Conservation (phyloP, 2,888 invertebrate genomes). For the Thecophora atra region DNA sequence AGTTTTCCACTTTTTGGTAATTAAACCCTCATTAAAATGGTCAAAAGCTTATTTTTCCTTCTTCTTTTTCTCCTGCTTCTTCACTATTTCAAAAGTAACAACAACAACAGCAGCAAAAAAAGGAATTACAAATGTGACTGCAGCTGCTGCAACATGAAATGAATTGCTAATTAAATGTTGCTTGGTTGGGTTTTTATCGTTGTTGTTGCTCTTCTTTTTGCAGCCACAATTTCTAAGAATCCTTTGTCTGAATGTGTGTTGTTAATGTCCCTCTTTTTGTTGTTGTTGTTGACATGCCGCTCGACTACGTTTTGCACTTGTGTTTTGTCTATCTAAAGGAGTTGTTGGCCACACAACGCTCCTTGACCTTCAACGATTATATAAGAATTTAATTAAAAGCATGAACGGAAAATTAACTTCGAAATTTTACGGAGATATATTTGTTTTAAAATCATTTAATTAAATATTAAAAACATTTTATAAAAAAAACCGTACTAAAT, state of each 20-base stretch:
- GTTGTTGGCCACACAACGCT: too few species aligned
- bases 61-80: too few species aligned
- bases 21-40: not conserved
- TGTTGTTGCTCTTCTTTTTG: not conserved
- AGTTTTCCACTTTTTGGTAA: conserved; percentile 10
- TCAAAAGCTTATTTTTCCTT: not conserved
- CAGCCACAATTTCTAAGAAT: not conserved
- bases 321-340: too few species aligned
- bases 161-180: conserved; percentile 30
- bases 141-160: conserved; percentile 15
- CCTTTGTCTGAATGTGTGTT: not conserved
- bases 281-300: not conserved
- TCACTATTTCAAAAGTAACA: too few species aligned
- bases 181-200: not conserved
- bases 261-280: not conserved
- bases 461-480: too few species aligned
- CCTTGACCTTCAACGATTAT: too few species aligned
- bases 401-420: too few species aligned
- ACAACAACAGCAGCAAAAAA: not conserved
- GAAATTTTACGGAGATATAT: too few species aligned
- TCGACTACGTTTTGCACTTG: too few species aligned
- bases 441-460: too few species aligned
- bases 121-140: not conserved
- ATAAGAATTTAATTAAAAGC: too few species aligned
- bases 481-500: too few species aligned